Base-by-base conservation (phyloP, 2,888 invertebrate genomes). In the Fragum fragum region DNA sequence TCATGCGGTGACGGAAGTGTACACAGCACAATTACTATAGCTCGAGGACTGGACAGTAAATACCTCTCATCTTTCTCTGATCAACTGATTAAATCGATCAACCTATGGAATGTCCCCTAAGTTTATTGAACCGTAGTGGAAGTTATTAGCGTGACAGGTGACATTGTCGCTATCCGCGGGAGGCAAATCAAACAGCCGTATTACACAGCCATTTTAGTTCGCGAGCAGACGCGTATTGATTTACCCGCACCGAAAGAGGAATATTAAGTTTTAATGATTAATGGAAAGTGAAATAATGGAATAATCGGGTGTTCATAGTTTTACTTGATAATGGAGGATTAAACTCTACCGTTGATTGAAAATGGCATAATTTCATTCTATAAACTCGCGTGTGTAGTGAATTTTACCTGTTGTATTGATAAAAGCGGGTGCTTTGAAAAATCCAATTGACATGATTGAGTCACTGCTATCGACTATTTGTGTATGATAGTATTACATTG, bases 121-220 rank as follows among this genome's bases (percentile, higher is more conserved):
- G 42, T 66, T 21, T 21, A 42, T 6, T 42, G 42, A 42, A 66
- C 66, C 66, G 42, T 42, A 6, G 23, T 42, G 23, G 29, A 42
- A 42, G 21, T 66, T 23, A 39, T 66, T 66, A 66, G 66, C 79
- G 79, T 73, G 76, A 77, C 75, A 70, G 36, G 66, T 80, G 66
- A 66, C 66, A 66, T 66, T 66, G 81, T 73, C 73, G 53, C 52
- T 55, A 66, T 70, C 55, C 77, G 78, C 26, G 78, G 84, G 84
- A 72, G 84, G 78, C 76, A 39, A 75, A 81, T n/a, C 73, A 72
- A 84, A 84, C 76, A 84, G 84, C 84, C 68, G 21, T 39, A 73
- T 72, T 84, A 80, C 76, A 66, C 66, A 70, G 84, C 81, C 84
- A 84, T 81, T 83, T 84, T 73, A 52, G 83, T 69, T 66, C 66